Evolutionary conservation across 2,797 vertebrate genomes (phyloP).

Genomic region (Okamejei kenojei): DNA sequence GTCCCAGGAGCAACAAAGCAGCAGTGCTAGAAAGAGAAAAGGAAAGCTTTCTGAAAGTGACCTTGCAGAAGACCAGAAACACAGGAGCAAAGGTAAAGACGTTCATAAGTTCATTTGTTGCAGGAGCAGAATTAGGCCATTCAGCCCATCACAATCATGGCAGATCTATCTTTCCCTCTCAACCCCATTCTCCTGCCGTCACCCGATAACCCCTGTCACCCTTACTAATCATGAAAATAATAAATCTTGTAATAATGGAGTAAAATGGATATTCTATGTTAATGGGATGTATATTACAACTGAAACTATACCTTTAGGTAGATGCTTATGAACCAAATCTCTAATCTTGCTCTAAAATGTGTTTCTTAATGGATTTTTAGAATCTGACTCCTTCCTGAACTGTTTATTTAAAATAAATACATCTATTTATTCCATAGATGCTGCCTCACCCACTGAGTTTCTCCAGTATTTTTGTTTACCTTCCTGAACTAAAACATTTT

Average conservation of each 20-base stretch:
- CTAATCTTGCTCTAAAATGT: background rate
- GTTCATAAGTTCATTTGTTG: no score
- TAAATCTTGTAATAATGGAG: conserved; percentile 43
- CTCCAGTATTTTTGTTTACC: no score
- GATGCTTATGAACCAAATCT: background rate
- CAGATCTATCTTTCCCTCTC: no score
- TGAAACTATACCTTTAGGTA: background rate
- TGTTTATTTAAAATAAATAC: no score
- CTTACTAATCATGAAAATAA: conserved; percentile 39
- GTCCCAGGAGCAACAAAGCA: background rate
- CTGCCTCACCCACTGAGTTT: no score
- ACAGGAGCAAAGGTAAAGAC: background rate
- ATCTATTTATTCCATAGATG: no score
- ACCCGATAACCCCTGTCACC: no score
- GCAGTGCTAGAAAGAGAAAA: conserved; percentile 38
- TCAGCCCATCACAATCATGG: no score
- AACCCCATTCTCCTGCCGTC: no score
- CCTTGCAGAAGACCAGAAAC: conserved; percentile 40
- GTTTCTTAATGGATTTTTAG: background rate
- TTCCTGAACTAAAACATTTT: background rate
- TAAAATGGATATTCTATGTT: conserved; percentile 44
- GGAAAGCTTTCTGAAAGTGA: conserved; percentile 39
- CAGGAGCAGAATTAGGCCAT: no score
- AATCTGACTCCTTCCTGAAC: background rate
- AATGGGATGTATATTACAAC: background rate